Base-by-base conservation (phyloP, 2,888 invertebrate genomes). In the Graphium colonna region DNA sequence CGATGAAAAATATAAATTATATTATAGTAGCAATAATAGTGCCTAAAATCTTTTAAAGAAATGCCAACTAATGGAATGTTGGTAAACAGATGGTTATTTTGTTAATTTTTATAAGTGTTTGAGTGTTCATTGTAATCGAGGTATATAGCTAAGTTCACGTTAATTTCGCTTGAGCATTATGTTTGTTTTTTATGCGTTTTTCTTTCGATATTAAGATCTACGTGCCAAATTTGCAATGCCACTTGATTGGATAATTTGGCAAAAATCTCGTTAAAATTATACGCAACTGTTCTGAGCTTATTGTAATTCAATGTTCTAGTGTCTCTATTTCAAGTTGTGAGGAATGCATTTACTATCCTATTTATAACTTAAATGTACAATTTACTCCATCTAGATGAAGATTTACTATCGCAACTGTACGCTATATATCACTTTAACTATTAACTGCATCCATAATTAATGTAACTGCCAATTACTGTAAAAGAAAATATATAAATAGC, bases 21-120 rank as follows among this genome's bases (percentile, higher is more conserved):
- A 84, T 85, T 82, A 79, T 84, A 77, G 78, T 88, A 88, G 88
- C 87, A 88, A 88, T 88, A 88, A 79, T 87, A 88, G 88, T 88
- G 88, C 88, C 88, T 88, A 77, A 79, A 70, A 74, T 88, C 86
- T 88, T 87, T 73, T 74, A 84, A 88, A 88, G 87, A 87, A 77
- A 78, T 67, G 68, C 73, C 75, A 71, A 74, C 73, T 60, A 41
- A 61, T 62, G 63, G 73, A 71, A 72, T 77, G 75, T 67, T 63
- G 67, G 57, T 58, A 44, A 58, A 71, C 69, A 67, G 75, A 82
- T 82, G 77, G 71, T 82, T 82, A 77, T 76, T 84, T 82, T 80
- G 81, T 85, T 87, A 79, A 68, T 78, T 80, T 73, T 74, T 82
- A 71, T 78, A 75, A 75, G 78, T 78, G 79, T 86, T 84, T 77